Evolutionary conservation across 1,140 invertebrate species (phyloP).

Genomic region (Drosophila pallidifrons): DNA sequence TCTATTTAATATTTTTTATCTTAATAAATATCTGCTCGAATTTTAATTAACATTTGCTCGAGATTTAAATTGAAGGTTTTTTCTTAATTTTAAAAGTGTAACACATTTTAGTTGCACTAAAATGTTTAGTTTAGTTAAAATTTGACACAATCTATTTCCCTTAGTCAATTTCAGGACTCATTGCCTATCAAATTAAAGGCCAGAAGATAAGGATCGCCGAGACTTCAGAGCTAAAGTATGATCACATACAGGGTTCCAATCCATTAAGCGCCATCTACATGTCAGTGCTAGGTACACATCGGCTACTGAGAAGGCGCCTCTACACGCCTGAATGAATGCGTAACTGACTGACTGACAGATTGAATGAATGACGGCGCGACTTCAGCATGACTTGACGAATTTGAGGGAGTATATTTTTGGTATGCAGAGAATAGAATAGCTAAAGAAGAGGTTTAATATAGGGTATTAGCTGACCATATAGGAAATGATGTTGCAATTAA

Average conservation of each 20-base stretch:
- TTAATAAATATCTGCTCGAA: too few relatives aligned
- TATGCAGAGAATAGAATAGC: not conserved
- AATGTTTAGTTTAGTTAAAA: too few relatives aligned
- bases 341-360: conserved; percentile 9
- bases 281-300: conserved; percentile 19
- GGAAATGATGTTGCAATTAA: conserved; percentile 40
- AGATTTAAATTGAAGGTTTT: too few relatives aligned
- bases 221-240: not conserved
- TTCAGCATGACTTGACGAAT: conserved; percentile 32
- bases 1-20: too few relatives aligned
- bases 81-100: too few relatives aligned
- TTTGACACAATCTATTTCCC: not conserved
- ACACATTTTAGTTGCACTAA: too few relatives aligned
- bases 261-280: conserved; percentile 15
- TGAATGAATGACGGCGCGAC: not conserved
- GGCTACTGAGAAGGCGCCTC: not conserved
- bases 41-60: too few relatives aligned
- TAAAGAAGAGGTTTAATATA: conserved; percentile 35
- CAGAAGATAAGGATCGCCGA: conserved; percentile 13
- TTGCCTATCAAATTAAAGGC: not conserved
- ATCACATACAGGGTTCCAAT: conserved; percentile 22
- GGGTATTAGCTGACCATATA: conserved; percentile 30
- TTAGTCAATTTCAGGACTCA: conserved; percentile 1
- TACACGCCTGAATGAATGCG: conserved; percentile 30
- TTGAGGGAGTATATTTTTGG: not conserved